Evolutionary conservation across 2,113 vertebrate genomes (phyloP).

Genomic region (Lophotis ruficrista): DNA sequence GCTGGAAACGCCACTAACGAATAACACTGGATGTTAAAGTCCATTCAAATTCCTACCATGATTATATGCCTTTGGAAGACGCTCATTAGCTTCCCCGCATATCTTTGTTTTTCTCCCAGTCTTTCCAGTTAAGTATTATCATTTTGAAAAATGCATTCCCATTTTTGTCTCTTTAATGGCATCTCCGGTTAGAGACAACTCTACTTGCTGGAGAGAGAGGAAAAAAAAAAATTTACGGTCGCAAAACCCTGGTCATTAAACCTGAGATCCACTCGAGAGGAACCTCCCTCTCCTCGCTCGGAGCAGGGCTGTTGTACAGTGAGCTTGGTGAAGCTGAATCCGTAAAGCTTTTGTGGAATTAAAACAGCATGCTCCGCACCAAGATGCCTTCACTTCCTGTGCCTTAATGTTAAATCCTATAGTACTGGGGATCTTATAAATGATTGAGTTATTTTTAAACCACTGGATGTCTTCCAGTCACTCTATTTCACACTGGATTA

Average conservation of each 20-base stretch:
- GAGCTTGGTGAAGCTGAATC: conserved; percentile 25
- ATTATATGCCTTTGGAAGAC: conserved; percentile 12
- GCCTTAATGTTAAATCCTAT: conserved; percentile 77
- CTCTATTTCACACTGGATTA: conserved; percentile 84
- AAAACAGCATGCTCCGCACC: conserved; percentile 59
- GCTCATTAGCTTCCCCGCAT: background rate
- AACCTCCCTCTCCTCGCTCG: background rate
- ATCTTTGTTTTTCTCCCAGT: background rate
- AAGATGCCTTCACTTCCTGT: conserved; percentile 75
- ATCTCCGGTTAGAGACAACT: background rate
- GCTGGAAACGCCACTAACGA: conserved; percentile 45
- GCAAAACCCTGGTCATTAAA: background rate
- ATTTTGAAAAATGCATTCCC: background rate
- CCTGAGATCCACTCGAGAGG: background rate
- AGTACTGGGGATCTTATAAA: conserved; percentile 75
- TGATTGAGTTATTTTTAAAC: conserved; percentile 86
- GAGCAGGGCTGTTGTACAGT: background rate
- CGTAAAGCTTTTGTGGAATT: conserved; percentile 55
- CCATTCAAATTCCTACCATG: conserved; percentile 59
- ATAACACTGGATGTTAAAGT: conserved; percentile 61
- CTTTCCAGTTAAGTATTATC: background rate
- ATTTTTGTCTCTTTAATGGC: background rate
- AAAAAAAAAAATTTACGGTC: background rate
- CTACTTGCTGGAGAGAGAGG: background rate
- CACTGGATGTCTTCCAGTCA: conserved; percentile 78